Conservation (phyloP, 1,140 invertebrate genomes). For the Magallana angulata region DNA sequence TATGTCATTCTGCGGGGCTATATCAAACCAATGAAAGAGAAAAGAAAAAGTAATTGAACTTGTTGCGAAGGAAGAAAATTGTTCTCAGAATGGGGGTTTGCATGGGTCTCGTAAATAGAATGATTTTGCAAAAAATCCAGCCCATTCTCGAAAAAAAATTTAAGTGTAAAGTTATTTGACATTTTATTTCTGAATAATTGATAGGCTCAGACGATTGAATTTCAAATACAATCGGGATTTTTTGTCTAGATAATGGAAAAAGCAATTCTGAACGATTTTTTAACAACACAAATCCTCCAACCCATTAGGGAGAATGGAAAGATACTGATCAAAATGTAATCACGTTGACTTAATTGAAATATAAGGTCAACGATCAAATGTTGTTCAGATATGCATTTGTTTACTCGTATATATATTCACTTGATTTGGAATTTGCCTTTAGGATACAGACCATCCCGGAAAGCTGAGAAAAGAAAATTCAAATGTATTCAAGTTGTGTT, state of each 20-base stretch:
- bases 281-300: slow-evolving; percentile 3
- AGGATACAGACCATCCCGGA: no score
- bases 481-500: no score
- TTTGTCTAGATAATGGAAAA: slow-evolving; percentile 31
- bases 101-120: not conserved
- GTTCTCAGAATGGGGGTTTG: not conserved
- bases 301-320: slow-evolving; percentile 9
- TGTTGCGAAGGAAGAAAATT: not conserved
- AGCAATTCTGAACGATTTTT: slow-evolving; percentile 14
- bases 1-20: not conserved
- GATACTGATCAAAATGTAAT: slow-evolving; percentile 31
- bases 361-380: slow-evolving; percentile 7
- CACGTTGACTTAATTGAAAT: slow-evolving; percentile 20
- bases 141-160: not conserved
- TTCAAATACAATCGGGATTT: slow-evolving; percentile 27
- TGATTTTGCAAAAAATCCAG: not conserved
- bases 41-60: not conserved
- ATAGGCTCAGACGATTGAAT: slow-evolving; percentile 9
- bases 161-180: slow-evolving; percentile 24
- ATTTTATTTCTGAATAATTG: slow-evolving; percentile 37
- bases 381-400: slow-evolving; percentile 8
- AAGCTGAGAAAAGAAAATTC: no score
- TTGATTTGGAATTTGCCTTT: not conserved
- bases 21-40: not conserved
- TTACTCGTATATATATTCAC: not conserved